Conservation (phyloP, 2,113 vertebrate species). For the Romanogobio albipinnatus region DNA sequence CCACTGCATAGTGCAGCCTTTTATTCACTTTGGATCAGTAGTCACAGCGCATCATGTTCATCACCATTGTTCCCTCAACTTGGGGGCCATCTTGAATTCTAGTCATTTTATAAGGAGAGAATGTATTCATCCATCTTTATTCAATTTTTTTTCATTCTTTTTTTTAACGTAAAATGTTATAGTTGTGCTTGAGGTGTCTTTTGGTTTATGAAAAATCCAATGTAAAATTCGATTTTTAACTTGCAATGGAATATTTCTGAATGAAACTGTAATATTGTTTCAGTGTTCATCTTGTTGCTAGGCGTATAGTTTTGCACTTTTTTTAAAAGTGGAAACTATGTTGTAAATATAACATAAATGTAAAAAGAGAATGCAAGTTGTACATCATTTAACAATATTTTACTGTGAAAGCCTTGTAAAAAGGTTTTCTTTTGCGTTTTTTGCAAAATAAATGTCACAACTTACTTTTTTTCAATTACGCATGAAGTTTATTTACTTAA, state of each 20-base stretch:
- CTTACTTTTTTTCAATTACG: too few species aligned
- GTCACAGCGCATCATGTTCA: conserved; percentile 77
- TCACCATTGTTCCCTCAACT: conserved; percentile 75
- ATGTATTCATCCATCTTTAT: background rate
- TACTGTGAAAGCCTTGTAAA: too few species aligned
- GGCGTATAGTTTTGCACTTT: too few species aligned
- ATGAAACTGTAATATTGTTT: too few species aligned
- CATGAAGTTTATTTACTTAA: too few species aligned
- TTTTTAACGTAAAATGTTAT: conserved; percentile 47
- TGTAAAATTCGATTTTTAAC: background rate
- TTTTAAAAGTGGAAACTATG: too few species aligned
- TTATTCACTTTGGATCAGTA: conserved; percentile 79
- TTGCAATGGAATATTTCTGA: background rate
- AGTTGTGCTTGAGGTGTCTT: background rate
- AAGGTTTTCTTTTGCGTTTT: too few species aligned
- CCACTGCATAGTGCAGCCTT: conserved; percentile 73
- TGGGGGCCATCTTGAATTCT: conserved; percentile 77
- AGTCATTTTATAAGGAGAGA: conserved; percentile 68
- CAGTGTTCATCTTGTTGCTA: too few species aligned
- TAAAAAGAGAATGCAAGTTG: too few species aligned
- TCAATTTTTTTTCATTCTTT: conserved; percentile 57
- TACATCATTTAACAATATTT: too few species aligned
- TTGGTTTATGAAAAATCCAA: background rate
- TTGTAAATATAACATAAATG: too few species aligned
- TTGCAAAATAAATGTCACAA: too few species aligned